Percentiles rank a stretch among this genome's conserved stretches.
Conservation (phyloP, 2,113 vertebrate genomes). For the Narcine bancroftii region DNA sequence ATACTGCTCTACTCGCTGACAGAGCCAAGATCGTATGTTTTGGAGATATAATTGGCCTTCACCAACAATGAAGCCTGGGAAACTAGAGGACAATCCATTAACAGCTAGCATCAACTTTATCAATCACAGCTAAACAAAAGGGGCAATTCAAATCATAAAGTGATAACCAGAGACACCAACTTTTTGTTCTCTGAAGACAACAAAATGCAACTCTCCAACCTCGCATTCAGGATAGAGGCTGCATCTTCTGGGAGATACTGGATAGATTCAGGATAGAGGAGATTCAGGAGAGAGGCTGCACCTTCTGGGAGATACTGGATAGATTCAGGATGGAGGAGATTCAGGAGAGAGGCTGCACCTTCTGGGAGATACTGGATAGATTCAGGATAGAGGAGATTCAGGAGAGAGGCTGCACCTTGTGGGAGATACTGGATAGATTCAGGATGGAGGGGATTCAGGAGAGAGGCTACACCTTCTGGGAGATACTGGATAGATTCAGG, state of each 20-base stretch:
- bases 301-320: background rate
- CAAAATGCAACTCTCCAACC: background rate
- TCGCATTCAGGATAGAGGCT: background rate
- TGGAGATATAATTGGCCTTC: too few relatives aligned
- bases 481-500: background rate
- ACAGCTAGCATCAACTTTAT: background rate
- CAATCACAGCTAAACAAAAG: background rate
- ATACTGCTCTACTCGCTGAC: background rate
- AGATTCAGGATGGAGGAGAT: too few relatives aligned
- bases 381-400: too few relatives aligned
- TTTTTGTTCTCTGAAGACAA: background rate
- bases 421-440: background rate
- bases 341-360: background rate
- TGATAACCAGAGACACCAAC: background rate
- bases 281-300: background rate
- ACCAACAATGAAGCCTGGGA: background rate
- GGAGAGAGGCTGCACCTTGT: background rate
- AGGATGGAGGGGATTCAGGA: too few relatives aligned
- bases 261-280: too few relatives aligned
- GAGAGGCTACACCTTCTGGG: background rate
- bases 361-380: background rate
- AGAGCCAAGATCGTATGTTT: background rate
- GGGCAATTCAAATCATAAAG: background rate
- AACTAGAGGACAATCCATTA: too few relatives aligned
- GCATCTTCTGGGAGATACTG: background rate